Evolutionary conservation across 2,113 vertebrate genomes (phyloP).

Genomic region (Brachypteracias leptosomus): DNA sequence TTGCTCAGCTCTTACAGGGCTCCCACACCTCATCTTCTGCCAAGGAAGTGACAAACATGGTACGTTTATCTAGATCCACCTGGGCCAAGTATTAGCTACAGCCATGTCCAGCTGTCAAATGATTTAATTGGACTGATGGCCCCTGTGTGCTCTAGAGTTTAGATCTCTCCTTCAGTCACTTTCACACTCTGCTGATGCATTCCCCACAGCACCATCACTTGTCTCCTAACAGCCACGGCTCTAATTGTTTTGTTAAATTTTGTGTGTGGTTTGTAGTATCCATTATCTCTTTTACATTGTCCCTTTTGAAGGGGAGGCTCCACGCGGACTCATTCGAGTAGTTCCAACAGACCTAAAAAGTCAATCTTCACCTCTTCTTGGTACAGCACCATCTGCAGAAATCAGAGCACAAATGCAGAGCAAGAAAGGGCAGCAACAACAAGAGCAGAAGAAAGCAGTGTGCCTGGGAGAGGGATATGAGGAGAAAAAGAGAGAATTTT

Average conservation of each 20-base stretch:
- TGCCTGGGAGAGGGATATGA: conserved; percentile 57
- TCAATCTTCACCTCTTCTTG: conserved; percentile 33
- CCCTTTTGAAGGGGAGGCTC: not conserved
- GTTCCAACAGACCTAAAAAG: conserved; percentile 45
- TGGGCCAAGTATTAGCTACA: not conserved
- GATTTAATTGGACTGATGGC: not conserved
- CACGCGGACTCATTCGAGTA: not conserved
- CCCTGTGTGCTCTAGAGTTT: not conserved
- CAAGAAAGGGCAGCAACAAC: conserved; percentile 61
- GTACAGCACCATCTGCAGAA: conserved; percentile 48
- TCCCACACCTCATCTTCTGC: not conserved
- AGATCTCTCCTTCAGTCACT: not conserved
- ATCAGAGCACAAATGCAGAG: conserved; percentile 38
- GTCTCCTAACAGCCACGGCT: not conserved
- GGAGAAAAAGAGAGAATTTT: conserved; percentile 54
- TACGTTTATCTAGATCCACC: not conserved
- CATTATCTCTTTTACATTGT: not conserved
- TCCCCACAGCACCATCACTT: not conserved
- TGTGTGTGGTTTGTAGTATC: not conserved
- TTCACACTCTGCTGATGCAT: not conserved
- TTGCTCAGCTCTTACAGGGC: not conserved
- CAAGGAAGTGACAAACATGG: not conserved
- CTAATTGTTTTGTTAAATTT: conserved; percentile 29
- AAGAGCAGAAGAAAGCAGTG: conserved; percentile 59
- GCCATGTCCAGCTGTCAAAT: not conserved